Evolutionary conservation across 2,113 vertebrate genomes (phyloP), one percentile per base, ranked within the genome.

Genomic region (Tiliqua scincoides): DNA sequence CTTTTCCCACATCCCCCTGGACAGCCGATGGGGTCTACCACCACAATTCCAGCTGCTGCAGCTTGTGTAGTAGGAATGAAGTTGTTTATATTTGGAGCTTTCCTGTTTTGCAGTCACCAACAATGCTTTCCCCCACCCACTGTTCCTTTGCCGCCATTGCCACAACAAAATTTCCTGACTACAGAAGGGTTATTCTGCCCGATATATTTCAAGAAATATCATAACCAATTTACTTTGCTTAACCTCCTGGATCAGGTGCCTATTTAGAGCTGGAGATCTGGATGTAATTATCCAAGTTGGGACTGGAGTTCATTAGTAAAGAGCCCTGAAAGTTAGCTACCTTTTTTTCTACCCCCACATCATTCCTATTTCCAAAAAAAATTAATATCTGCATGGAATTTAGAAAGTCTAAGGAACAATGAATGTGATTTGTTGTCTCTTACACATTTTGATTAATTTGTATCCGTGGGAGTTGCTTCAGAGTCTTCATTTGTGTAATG

Each of bases 361-460:
- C n/a, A 32, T 63, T 75, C 9, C 72, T 65, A 21, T 40, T 82
- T 87, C 25, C 27, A 65, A 92, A 87, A 72, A 81, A 82, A 72
- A 90, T 86, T 67, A 85, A 76, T 88, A 48, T 0, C 15, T 73
- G 75, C 83, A 81, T 82, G 90, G 54, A 25, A 75, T 85, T 91
- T 83, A 85, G 35, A 80, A 89, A 87, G 81, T 89, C 75, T 82
- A 78, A 92, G 87, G 85, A 32, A 89, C 85, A 82, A 54, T 0
- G 54, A 18, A 72, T 91, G 83, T 76, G 88, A 93, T 92, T 86
- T 79, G 72, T 86, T 86, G 52, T 76, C 76, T 84, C 84, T 91
- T 89, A 91, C 78, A 91, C 90, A 90, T 74, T 63, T 83, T 88
- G 57, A 86, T 37, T 89, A 76, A 89, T 93, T 87, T 88, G 71